Conservation (phyloP, 2,888 invertebrate species). For the Cryptocephalus primarius region DNA sequence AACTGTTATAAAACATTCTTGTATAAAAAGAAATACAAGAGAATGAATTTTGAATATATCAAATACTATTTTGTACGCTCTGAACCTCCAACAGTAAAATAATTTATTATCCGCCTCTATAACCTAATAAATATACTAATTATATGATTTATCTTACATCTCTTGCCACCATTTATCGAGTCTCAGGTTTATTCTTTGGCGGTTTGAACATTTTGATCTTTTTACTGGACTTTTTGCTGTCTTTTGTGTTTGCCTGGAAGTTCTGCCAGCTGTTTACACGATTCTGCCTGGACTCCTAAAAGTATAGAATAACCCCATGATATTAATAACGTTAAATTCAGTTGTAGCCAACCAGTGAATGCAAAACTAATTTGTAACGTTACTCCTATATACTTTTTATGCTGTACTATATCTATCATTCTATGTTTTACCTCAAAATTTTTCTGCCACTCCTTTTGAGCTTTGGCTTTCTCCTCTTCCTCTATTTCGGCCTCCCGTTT, state of each 20-base stretch:
- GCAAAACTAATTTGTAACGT: too few relatives aligned
- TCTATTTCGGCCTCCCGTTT: slow-evolving; percentile 90
- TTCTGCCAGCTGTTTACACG: slow-evolving; percentile 89
- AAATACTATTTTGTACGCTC: too few relatives aligned
- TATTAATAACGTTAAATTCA: too few relatives aligned
- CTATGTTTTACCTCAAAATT: slow-evolving; percentile 88
- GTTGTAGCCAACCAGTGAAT: too few relatives aligned
- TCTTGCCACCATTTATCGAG: slow-evolving; percentile 51
- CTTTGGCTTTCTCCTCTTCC: slow-evolving; percentile 78
- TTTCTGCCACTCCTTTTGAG: slow-evolving; percentile 95
- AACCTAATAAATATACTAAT: not conserved
- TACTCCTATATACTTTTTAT: too few relatives aligned
- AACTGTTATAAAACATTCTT: too few relatives aligned
- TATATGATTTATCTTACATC: not conserved
- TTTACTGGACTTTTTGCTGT: slow-evolving; percentile 65
- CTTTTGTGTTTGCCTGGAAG: slow-evolving; percentile 62
- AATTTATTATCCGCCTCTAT: too few relatives aligned
- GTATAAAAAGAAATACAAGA: too few relatives aligned
- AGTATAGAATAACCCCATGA: slow-evolving; percentile 14
- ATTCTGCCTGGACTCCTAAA: slow-evolving; percentile 79
- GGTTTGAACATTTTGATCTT: slow-evolving; percentile 80
- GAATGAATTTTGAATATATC: too few relatives aligned
- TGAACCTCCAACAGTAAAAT: too few relatives aligned
- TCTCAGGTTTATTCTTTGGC: slow-evolving; percentile 87
- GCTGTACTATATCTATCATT: too few relatives aligned